Evolutionary conservation across 2,888 invertebrate species (phyloP).

Genomic region (Hybos culiciformis): DNA sequence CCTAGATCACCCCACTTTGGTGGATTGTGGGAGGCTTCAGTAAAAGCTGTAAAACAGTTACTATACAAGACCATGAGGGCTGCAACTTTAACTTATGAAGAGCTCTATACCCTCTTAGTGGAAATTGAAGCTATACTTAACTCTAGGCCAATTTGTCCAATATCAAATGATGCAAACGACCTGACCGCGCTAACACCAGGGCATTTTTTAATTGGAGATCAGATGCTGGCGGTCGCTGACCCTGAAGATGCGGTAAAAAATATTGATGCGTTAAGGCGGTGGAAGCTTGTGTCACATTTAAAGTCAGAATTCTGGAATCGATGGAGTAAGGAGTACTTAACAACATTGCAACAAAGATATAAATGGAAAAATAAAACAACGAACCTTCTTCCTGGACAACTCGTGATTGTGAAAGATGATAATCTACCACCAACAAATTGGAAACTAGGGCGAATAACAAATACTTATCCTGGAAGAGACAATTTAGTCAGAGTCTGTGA

Average conservation of each 20-base stretch:
- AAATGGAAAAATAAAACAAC: too few species aligned
- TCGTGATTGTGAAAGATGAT: too few species aligned
- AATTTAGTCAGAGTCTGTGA: too few species aligned
- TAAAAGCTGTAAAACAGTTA: background rate
- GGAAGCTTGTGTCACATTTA: background rate
- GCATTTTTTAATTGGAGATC: slow-evolving; percentile 1
- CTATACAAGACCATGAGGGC: slow-evolving; percentile 14
- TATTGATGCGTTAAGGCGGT: too few species aligned
- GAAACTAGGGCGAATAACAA: too few species aligned
- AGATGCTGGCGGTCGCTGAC: background rate
- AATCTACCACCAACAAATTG: too few species aligned
- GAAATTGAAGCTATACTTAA: slow-evolving; percentile 18
- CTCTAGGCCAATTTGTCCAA: slow-evolving; percentile 15
- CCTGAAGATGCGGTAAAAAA: background rate
- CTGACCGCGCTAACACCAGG: background rate
- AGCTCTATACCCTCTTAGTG: slow-evolving; percentile 16
- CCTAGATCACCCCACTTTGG: too few species aligned
- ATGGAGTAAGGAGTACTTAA: too few species aligned
- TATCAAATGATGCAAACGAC: slow-evolving; percentile 7
- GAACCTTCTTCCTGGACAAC: too few species aligned
- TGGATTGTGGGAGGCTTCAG: too few species aligned
- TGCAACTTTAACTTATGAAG: slow-evolving; percentile 15
- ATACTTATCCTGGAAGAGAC: too few species aligned
- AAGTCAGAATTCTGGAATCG: background rate
- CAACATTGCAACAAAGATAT: too few species aligned